Evolutionary conservation across 2,888 invertebrate genomes (phyloP), one percentile per base, ranked within the genome.

Genomic region (Scaptomyza reducta): DNA sequence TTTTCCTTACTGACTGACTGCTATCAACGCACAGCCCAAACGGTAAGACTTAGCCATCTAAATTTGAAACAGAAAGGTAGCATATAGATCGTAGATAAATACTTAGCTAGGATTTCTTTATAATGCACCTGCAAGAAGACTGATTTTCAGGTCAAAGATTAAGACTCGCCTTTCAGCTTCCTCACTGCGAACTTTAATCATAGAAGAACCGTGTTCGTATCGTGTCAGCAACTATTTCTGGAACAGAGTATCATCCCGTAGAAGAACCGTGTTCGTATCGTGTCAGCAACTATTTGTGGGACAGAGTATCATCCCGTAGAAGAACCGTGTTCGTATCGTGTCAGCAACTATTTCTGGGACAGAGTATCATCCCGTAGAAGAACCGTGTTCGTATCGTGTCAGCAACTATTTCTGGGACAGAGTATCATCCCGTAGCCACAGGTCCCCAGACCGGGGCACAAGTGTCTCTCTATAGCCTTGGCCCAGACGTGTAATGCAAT

Each of bases 401-500:
- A 2, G 6, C n/a, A 35, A 7, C n/a, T 4, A 7, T 14, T 35
- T 14, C 38, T 14, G 27, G 31, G 10, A 1, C 1, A 14, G 0
- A 27, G 4, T 6, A 45, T 16, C 16, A 10, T 49, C 6, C 29
- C 13, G 3, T 18, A 3, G 14, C 46, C n/a, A n/a, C n/a, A 46
- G 16, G 3, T 16, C 11, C 14, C 18, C 14, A 6, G 6, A 27
- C 31, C 11, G 11, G n/a, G 25, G 4, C 14, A 70, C 53, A 49
- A 46, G 55, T 40, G 46, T 70, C 56, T 64, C 56, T 64, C 16
- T 11, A 31, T 57, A 79, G 79, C 80, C 80, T 70, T 83, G 73
- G 83, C 65, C 51, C 38, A 56, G 70, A 38, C 70, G 58, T 42
- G 13, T 35, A 61, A 59, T 51, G 74, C 77, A 86, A 83, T 88